Percentiles rank a stretch among this genome's conserved stretches.
Conservation (phyloP, 2,113 vertebrate species). For the Cacatua alba region DNA sequence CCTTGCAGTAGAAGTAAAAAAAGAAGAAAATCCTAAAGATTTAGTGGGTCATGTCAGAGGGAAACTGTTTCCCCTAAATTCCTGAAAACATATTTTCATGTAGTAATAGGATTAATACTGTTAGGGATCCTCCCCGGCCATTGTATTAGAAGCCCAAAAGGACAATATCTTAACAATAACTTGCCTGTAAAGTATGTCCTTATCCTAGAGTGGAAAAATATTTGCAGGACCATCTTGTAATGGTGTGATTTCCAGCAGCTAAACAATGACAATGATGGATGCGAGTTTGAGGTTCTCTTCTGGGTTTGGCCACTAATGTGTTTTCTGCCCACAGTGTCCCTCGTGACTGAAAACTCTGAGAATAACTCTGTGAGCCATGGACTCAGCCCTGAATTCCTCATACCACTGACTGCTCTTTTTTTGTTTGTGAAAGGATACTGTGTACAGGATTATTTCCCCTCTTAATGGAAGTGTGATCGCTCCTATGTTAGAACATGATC, state of each 20-base stretch:
- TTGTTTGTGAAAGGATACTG: not conserved
- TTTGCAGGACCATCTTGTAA: not conserved
- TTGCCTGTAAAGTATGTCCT: not conserved
- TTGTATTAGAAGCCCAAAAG: not conserved
- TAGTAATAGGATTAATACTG: not conserved
- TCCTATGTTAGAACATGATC: not conserved
- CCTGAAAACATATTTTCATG: not conserved
- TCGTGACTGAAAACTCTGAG: not conserved
- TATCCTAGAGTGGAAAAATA: not conserved
- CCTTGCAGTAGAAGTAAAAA: not conserved
- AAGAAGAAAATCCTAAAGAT: not conserved
- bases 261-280: not conserved
- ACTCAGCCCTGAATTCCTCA: not conserved
- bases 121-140: rapidly evolving
- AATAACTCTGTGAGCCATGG: not conserved
- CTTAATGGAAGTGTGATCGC: not conserved
- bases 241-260: not conserved
- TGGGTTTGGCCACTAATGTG: not conserved
- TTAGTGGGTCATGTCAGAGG: not conserved
- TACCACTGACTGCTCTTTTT: not conserved
- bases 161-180: not conserved
- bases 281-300: not conserved
- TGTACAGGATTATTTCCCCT: not conserved
- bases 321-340: not conserved
- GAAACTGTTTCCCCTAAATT: not conserved